A percentile compares a stretch with the other conserved stretches of the same genome.
Conservation (phyloP, 2,888 invertebrate species). For the Harpagoxenus sublaevis region DNA sequence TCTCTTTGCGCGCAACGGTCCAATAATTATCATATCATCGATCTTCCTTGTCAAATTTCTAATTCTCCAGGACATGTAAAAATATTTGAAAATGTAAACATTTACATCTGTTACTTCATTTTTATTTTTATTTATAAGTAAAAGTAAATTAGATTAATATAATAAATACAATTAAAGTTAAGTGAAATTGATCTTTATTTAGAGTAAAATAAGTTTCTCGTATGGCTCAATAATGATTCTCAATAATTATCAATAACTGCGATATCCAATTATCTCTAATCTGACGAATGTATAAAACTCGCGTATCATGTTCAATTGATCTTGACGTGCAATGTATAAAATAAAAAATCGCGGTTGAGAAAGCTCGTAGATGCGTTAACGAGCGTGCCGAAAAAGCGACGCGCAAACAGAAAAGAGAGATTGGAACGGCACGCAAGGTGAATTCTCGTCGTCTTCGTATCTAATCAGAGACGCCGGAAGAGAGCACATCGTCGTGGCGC, state of each 20-base stretch:
- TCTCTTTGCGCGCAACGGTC: too few relatives aligned
- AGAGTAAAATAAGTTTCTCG: background rate
- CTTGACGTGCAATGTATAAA: background rate
- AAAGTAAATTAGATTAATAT: too few relatives aligned
- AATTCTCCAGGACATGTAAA: background rate
- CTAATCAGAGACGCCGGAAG: conserved; percentile 69
- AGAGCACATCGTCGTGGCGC: conserved; percentile 57
- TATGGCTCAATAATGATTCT: background rate
- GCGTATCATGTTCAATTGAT: background rate
- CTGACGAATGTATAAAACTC: background rate
- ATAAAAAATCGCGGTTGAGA: background rate
- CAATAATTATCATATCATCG: background rate
- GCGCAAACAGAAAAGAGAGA: conserved; percentile 30
- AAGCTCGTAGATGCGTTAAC: conserved; percentile 27
- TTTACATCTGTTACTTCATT: background rate
- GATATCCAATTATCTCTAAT: background rate
- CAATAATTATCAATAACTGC: background rate
- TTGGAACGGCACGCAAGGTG: conserved; percentile 64
- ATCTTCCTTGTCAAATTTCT: background rate
- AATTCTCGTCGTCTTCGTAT: conserved; percentile 51
- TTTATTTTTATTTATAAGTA: too few relatives aligned
- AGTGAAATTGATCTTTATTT: background rate
- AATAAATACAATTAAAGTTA: too few relatives aligned
- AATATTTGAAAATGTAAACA: too few relatives aligned
- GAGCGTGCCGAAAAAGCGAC: conserved; percentile 32